Evolutionary conservation across 1,140 invertebrate species (phyloP).

Genomic region (Battus philenor): DNA sequence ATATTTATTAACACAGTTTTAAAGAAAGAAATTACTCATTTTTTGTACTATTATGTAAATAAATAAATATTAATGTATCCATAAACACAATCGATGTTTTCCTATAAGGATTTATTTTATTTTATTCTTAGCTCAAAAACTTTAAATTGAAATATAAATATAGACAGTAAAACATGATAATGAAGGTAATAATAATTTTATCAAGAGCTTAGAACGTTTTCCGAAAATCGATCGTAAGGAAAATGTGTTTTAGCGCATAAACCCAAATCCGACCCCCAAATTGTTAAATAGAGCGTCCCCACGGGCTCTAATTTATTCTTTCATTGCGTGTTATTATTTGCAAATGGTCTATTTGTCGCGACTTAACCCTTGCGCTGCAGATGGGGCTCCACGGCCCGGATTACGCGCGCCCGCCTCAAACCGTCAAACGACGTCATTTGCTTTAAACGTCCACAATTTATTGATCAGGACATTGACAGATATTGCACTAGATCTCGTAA

Average conservation of each 20-base stretch:
- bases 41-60: too few relatives aligned
- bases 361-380: constrained; percentile 72
- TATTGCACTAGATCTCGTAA: constrained; percentile 68
- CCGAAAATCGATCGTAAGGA: background rate
- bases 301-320: constrained; percentile 67
- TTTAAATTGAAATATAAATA: too few relatives aligned
- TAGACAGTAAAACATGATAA: too few relatives aligned
- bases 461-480: constrained; percentile 75
- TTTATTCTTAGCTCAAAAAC: too few relatives aligned
- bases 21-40: too few relatives aligned
- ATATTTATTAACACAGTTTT: too few relatives aligned
- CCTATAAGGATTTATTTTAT: too few relatives aligned
- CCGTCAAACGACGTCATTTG: constrained; percentile 69
- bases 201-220: too few relatives aligned
- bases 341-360: constrained; percentile 75
- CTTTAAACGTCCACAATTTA: constrained; percentile 69
- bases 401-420: constrained; percentile 56
- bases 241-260: constrained; percentile 5
- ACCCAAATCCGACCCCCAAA: constrained; percentile 23
- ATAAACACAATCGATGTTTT: too few relatives aligned
- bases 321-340: constrained; percentile 75
- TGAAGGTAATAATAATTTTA: too few relatives aligned
- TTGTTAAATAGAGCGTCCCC: constrained; percentile 23
- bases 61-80: too few relatives aligned
- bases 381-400: constrained; percentile 64